phyloP scores from a whole-genome alignment of 2,888 invertebrate species.

The Hypselothyrea guttata region DNA sequence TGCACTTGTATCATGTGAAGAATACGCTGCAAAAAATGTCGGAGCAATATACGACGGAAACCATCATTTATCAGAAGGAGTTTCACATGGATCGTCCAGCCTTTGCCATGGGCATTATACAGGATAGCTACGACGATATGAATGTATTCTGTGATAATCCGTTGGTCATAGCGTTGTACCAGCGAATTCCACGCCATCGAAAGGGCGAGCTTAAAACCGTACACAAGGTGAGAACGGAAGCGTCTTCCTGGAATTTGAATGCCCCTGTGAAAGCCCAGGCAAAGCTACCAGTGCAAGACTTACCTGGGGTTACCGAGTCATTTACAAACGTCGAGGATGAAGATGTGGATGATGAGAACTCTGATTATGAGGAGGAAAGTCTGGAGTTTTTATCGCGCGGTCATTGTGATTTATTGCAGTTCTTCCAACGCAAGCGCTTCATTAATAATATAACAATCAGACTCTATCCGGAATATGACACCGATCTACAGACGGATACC shows the following conservation, averaged over 20 bases:
- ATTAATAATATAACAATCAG: conserved; percentile 43
- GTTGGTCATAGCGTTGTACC: conserved; percentile 64
- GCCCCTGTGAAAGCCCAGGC: neutral
- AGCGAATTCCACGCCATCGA: conserved; percentile 54
- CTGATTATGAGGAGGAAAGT: conserved; percentile 30
- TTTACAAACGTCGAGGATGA: too few species aligned
- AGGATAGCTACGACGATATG: conserved; percentile 73
- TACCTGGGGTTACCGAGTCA: too few species aligned
- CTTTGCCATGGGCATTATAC: conserved; percentile 68
- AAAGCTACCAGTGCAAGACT: too few species aligned
- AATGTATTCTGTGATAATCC: conserved; percentile 72
- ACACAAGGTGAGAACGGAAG: neutral
- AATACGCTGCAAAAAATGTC: conserved; percentile 65
- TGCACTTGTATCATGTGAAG: conserved; percentile 66
- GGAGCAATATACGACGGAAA: conserved; percentile 68
- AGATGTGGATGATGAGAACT: conserved; percentile 10
- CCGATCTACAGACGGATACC: conserved; percentile 1
- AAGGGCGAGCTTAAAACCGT: conserved; percentile 5
- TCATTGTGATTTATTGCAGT: conserved; percentile 59
- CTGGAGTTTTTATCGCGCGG: conserved; percentile 59
- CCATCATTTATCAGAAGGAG: conserved; percentile 59
- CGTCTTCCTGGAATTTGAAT: neutral
- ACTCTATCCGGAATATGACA: conserved; percentile 50
- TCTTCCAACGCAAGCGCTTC: conserved; percentile 59
- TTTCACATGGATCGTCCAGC: conserved; percentile 57